Conservation (phyloP, 2,797 vertebrate species). For the Onychomys leucogaster region DNA sequence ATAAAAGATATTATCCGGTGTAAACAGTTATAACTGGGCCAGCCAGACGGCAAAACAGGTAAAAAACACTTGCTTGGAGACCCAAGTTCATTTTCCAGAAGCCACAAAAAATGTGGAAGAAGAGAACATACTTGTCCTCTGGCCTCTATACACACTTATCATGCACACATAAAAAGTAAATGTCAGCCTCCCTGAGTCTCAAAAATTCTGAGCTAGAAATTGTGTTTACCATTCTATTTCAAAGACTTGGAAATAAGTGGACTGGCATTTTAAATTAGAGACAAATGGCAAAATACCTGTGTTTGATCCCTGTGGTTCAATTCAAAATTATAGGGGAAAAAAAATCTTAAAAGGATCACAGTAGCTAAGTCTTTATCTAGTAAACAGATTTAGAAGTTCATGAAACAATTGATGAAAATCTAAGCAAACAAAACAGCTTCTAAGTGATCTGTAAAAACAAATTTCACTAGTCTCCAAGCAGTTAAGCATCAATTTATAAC, state of each 20-base stretch:
- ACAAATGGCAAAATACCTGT: not conserved
- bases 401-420: conserved; percentile 26
- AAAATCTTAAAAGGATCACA: not conserved
- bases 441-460: conserved; percentile 9
- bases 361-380: not conserved
- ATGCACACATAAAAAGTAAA: not conserved
- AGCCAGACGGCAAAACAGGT: not conserved
- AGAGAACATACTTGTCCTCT: not conserved
- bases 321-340: not conserved
- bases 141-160: not conserved
- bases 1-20: not conserved
- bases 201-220: conserved; percentile 15
- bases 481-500: not conserved
- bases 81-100: not conserved
- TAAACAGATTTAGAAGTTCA: not conserved
- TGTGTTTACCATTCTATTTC: not conserved
- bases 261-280: not conserved
- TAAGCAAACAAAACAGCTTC: not conserved
- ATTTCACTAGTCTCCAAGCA: not conserved
- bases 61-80: not conserved
- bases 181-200: not conserved
- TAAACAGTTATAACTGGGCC: not conserved
- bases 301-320: not conserved
- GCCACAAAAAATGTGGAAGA: not conserved
- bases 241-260: not conserved